Conservation (phyloP, 2,113 vertebrate genomes). For the Brachyhypopomus occidentalis region DNA sequence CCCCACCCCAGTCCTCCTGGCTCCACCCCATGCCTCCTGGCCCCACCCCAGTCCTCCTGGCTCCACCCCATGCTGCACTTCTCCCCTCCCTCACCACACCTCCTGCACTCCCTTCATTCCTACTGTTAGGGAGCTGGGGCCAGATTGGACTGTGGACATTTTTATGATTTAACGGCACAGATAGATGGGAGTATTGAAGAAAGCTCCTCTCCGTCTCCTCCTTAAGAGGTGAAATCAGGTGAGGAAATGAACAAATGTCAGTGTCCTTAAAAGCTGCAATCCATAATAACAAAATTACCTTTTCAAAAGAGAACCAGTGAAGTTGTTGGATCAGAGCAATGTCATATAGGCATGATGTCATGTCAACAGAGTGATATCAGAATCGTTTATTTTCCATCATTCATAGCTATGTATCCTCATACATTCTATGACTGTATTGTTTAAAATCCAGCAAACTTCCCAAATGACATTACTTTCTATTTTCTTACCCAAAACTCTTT, state of each 20-base stretch:
- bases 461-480: conserved; percentile 41
- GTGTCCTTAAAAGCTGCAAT: conserved; percentile 29
- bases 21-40: conserved; percentile 32
- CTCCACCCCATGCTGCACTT: conserved; percentile 31
- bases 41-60: conserved; percentile 21
- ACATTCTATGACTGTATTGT: conserved; percentile 23
- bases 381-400: conserved; percentile 29
- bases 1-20: conserved; percentile 21
- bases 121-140: conserved; percentile 26
- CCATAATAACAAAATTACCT: conserved; percentile 26
- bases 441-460: conserved; percentile 36
- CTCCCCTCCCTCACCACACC: conserved; percentile 16
- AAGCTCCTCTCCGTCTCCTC: conserved; percentile 48
- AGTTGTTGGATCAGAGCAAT: conserved; percentile 22
- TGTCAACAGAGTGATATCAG: conserved; percentile 1
- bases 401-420: conserved; percentile 29
- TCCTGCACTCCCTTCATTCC: conserved; percentile 32
- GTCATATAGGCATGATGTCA: too few species aligned
- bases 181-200: conserved; percentile 52
- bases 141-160: conserved; percentile 34
- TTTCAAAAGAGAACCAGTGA: conserved; percentile 17
- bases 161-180: conserved; percentile 50
- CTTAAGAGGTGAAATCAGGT: conserved; percentile 52
- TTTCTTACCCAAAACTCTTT: conserved; percentile 43
- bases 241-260: conserved; percentile 48